Conservation (phyloP, 2,888 invertebrate species). For the Cosmorhoe ocellata region DNA sequence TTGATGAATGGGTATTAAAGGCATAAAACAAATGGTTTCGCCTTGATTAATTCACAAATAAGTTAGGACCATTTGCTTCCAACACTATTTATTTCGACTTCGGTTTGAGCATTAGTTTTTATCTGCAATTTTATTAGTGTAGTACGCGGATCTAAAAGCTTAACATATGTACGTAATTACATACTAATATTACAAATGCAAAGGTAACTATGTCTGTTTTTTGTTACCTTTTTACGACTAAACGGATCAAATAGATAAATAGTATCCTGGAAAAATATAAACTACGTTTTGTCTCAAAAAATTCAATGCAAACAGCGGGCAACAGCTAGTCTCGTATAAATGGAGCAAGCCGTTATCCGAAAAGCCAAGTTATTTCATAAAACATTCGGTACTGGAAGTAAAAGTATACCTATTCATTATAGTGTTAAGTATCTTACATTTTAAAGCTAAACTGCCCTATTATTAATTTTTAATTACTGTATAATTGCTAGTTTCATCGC, state of each 20-base stretch:
- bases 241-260: too few relatives aligned
- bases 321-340: too few relatives aligned
- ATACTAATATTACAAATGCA: too few relatives aligned
- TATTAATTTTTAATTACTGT: constrained; percentile 27
- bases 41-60: constrained; percentile 44
- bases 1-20: constrained; percentile 49
- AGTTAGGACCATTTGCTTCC: constrained; percentile 37
- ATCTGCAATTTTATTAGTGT: not conserved
- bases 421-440: not conserved
- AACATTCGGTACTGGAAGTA: not conserved
- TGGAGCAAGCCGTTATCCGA: too few relatives aligned
- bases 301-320: too few relatives aligned
- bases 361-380: too few relatives aligned
- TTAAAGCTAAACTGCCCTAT: constrained; percentile 16
- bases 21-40: constrained; percentile 44
- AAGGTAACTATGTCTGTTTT: too few relatives aligned
- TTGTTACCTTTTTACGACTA: too few relatives aligned
- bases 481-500: constrained; percentile 26
- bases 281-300: too few relatives aligned
- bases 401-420: constrained; percentile 4
- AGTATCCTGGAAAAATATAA: too few relatives aligned
- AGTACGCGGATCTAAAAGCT: too few relatives aligned
- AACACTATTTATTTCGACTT: constrained; percentile 32
- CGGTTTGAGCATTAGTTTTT: constrained; percentile 29
- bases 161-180: too few relatives aligned